These are phyloP conservation scores for Erebia aethiops DNA, from an alignment of 2,888 invertebrate species.

Conservation along the genomic window DNA sequence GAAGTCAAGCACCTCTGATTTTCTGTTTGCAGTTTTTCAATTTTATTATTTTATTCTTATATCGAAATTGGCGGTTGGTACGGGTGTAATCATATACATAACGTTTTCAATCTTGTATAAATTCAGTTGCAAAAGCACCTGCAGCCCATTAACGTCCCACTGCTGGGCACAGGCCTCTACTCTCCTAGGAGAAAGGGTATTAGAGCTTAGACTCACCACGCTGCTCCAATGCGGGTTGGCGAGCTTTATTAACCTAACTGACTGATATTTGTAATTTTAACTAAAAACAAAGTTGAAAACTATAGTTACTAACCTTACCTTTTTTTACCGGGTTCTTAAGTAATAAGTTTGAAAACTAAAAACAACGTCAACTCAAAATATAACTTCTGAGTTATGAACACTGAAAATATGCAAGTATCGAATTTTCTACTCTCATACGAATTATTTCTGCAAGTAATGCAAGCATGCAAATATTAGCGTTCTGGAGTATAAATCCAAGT, in stretches of 20 bases:
- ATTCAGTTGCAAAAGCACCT: too few species aligned
- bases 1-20: background rate
- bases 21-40: background rate
- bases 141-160: too few species aligned
- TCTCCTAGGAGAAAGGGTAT: too few species aligned
- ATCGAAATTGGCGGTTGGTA: background rate
- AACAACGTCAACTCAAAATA: background rate
- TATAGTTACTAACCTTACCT: too few species aligned
- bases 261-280: too few species aligned
- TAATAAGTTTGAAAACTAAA: too few species aligned
- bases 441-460: slow-evolving; percentile 7
- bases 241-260: too few species aligned
- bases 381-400: background rate
- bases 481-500: slow-evolving; percentile 28
- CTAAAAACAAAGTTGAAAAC: too few species aligned
- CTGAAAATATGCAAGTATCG: background rate
- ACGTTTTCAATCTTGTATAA: background rate
- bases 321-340: too few species aligned
- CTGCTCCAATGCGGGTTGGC: too few species aligned
- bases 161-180: too few species aligned
- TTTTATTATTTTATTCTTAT: background rate
- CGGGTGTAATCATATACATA: background rate
- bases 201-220: too few species aligned
- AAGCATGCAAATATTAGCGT: slow-evolving; percentile 24
- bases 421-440: background rate